These are phyloP conservation scores for Rutpela maculata DNA, from an alignment of 2,888 invertebrate species.

Conservation along the genomic window DNA sequence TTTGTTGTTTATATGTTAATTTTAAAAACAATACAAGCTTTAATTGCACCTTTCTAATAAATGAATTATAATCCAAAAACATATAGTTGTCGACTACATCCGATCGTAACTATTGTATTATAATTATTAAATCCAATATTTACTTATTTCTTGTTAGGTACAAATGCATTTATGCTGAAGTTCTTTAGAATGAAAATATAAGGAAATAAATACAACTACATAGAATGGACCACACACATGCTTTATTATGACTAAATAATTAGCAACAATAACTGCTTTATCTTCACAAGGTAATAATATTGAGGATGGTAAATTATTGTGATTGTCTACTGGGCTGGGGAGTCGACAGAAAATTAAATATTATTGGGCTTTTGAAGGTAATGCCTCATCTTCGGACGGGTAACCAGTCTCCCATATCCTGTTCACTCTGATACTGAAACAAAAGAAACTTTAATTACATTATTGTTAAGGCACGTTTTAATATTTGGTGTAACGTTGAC, in stretches of 20 bases:
- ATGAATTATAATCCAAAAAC: no score
- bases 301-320: slow-evolving; percentile 60
- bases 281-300: slow-evolving; percentile 59
- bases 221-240: slow-evolving; percentile 63
- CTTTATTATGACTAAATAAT: slow-evolving; percentile 65
- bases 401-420: slow-evolving; percentile 67
- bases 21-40: no score
- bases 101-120: no score
- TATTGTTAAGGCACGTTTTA: no score
- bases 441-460: slow-evolving; percentile 45
- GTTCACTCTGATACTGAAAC: slow-evolving; percentile 67
- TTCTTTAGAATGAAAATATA: background rate
- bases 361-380: slow-evolving; percentile 37
- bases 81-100: no score
- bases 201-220: slow-evolving; percentile 38
- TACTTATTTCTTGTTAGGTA: no score
- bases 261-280: slow-evolving; percentile 62
- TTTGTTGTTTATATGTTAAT: no score
- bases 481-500: no score
- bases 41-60: no score
- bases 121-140: no score
- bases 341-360: slow-evolving; percentile 58
- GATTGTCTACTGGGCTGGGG: slow-evolving; percentile 71
- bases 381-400: slow-evolving; percentile 69
- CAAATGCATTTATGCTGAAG: no score